phyloP scores from a whole-genome alignment of 2,113 vertebrate species.

The Coptodon bakossiorum region DNA sequence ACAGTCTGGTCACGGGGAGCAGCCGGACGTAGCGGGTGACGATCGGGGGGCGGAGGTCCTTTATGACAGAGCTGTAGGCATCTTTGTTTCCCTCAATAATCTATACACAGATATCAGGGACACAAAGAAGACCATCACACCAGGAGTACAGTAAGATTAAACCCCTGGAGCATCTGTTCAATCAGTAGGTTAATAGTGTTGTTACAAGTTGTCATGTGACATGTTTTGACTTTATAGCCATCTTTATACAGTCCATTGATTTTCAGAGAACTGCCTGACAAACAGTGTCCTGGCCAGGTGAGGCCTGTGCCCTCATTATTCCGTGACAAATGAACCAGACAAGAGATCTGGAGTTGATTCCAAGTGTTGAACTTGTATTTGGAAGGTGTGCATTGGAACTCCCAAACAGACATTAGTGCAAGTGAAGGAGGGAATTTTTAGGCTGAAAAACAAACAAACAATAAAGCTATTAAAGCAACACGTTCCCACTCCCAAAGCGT shows the following conservation, averaged over 20 bases:
- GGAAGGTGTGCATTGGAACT: background rate
- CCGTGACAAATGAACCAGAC: background rate
- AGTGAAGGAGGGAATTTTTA: rapidly evolving
- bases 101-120: constrained; percentile 43
- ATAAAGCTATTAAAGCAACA: background rate
- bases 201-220: background rate
- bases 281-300: background rate
- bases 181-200: background rate
- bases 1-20: constrained; percentile 77
- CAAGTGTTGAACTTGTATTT: background rate
- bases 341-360: background rate
- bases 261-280: background rate
- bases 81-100: constrained; percentile 80
- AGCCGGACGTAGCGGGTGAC: constrained; percentile 80
- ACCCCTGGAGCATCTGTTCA: background rate
- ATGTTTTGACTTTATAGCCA: background rate
- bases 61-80: constrained; percentile 76
- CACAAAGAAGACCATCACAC: rapidly evolving
- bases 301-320: background rate
- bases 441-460: background rate
- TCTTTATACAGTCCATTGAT: background rate
- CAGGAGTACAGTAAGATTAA: background rate
- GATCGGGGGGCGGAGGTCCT: constrained; percentile 82
- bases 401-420: background rate
- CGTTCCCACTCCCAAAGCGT: background rate